Conservation (phyloP, 2,113 vertebrate species). For the Rousettus leschenaultii region DNA sequence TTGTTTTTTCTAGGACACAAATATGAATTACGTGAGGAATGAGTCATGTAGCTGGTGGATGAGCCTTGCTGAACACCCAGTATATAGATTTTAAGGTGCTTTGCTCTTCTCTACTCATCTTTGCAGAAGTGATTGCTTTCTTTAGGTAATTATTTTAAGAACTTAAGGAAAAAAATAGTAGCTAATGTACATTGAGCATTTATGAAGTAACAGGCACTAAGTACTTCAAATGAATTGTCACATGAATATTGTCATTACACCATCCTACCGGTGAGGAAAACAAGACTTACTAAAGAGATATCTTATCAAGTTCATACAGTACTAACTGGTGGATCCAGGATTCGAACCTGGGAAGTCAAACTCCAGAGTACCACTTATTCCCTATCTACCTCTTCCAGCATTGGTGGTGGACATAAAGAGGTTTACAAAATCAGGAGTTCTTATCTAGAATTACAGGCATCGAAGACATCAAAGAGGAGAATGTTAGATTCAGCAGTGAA, state of each 20-base stretch:
- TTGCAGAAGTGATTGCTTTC: neutral
- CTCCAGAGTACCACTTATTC: neutral
- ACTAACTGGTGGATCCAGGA: neutral
- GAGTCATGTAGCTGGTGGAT: neutral
- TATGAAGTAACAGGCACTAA: neutral
- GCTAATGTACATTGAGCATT: neutral
- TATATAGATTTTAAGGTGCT: neutral
- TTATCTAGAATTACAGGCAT: neutral
- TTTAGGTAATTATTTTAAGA: neutral
- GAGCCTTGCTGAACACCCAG: neutral
- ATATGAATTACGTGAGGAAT: neutral
- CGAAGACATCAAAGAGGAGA: neutral
- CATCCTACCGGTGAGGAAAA: neutral
- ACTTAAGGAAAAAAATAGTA: neutral
- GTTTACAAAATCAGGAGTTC: neutral
- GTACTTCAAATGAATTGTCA: neutral
- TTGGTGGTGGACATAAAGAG: neutral
- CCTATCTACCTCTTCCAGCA: neutral
- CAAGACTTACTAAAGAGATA: neutral
- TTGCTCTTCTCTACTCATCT: neutral
- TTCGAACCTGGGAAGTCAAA: neutral
- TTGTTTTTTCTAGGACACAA: neutral
- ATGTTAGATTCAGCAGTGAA: neutral
- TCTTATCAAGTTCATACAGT: neutral
- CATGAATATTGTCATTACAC: neutral